Percentiles rank a stretch among this genome's conserved stretches.
Conservation (phyloP, 2,797 vertebrate genomes). For the Pangasius mekongensis region DNA sequence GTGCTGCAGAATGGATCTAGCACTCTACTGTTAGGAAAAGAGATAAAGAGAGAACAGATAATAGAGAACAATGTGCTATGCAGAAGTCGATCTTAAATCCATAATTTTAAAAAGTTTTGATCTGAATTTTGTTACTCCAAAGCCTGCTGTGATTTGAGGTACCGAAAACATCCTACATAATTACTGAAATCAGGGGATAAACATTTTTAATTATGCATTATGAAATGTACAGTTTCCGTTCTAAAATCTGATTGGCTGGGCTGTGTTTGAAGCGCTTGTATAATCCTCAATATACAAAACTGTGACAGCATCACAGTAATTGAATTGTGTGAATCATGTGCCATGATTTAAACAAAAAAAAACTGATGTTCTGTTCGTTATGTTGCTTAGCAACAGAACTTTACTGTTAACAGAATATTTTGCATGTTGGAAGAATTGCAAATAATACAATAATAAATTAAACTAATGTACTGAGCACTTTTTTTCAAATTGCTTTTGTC, state of each 20-base stretch:
- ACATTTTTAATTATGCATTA: not conserved
- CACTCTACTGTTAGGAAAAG: constrained; percentile 13
- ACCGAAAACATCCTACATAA: not conserved
- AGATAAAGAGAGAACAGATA: constrained; percentile 26
- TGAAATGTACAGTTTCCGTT: not conserved
- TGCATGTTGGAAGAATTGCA: not conserved
- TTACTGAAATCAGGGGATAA: not conserved
- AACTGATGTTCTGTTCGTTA: not conserved
- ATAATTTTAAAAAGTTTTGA: not conserved
- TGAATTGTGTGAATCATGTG: not conserved
- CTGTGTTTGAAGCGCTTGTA: not conserved
- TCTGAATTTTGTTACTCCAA: not conserved
- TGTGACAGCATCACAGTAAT: not conserved
- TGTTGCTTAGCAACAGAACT: not conserved
- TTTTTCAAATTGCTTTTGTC: not conserved
- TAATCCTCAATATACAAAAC: not conserved
- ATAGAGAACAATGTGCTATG: not conserved
- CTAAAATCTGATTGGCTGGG: not conserved
- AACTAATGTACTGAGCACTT: not conserved
- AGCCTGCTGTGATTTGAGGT: not conserved
- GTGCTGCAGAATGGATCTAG: constrained; percentile 63
- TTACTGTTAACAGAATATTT: not conserved
- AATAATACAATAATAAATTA: not conserved
- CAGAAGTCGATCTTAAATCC: not conserved
- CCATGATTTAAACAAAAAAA: no score